Conservation (phyloP, 2,888 invertebrate genomes). For the Vanessa cardui region DNA sequence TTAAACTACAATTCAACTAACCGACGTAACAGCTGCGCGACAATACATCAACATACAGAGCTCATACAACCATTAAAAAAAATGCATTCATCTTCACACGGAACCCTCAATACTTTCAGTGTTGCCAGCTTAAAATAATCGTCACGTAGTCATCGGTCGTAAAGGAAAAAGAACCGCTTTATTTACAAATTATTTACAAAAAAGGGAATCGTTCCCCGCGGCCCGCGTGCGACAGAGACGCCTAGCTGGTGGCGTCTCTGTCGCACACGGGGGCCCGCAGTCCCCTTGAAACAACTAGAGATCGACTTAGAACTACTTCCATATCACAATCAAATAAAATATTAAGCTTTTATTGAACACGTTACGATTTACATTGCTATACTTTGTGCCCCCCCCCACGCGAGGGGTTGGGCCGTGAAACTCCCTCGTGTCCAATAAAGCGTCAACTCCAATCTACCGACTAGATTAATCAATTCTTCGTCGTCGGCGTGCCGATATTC, state of each 20-base stretch:
- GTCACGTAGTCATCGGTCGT: constrained; percentile 24
- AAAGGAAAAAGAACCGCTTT: constrained; percentile 37
- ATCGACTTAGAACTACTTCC: constrained; percentile 31
- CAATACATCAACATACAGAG: not conserved
- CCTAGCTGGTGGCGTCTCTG: not conserved
- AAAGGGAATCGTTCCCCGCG: not conserved
- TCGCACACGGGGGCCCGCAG: not conserved
- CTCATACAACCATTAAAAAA: not conserved
- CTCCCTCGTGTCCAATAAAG: constrained; percentile 17
- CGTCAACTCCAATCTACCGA: constrained; percentile 20
- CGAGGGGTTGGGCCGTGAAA: too few relatives aligned
- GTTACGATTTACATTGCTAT: not conserved
- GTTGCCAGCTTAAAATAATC: constrained; percentile 10
- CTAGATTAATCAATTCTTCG: constrained; percentile 62
- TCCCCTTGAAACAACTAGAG: constrained; percentile 36
- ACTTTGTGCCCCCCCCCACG: too few relatives aligned
- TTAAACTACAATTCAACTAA: constrained; percentile 26
- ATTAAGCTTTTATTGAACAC: constrained; percentile 22
- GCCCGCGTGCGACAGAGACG: not conserved
- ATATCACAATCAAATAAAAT: constrained; percentile 34
- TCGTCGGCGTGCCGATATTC: constrained; percentile 71
- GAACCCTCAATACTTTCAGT: not conserved
- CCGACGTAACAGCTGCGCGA: not conserved
- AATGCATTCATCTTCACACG: not conserved
- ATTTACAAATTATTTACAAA: constrained; percentile 38